These are phyloP conservation scores for Xenopus petersii DNA, from an alignment of 2,797 vertebrate genomes.

Conservation along the genomic window DNA sequence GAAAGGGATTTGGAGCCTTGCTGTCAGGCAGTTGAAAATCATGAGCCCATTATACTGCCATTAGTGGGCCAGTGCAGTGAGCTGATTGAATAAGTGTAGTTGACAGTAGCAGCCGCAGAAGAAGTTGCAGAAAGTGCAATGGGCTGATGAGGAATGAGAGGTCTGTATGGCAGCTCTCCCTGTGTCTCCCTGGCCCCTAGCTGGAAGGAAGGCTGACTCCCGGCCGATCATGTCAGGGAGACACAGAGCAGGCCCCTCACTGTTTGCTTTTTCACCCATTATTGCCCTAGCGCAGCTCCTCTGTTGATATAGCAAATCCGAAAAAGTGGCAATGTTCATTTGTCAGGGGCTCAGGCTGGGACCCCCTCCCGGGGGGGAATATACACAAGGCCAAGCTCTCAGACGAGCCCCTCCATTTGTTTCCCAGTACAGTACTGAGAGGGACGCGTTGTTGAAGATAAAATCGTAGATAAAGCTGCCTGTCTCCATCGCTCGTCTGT, in stretches of 20 bases:
- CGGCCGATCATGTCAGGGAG: slow-evolving; percentile 73
- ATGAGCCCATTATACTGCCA: too few relatives aligned
- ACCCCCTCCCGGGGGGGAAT: slow-evolving; percentile 86
- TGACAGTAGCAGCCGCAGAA: too few relatives aligned
- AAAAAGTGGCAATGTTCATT: slow-evolving; percentile 91
- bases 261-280: slow-evolving; percentile 97
- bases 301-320: slow-evolving; percentile 87
- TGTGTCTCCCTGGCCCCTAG: slow-evolving; percentile 1
- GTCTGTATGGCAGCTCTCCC: neutral
- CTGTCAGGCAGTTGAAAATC: too few relatives aligned
- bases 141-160: too few relatives aligned
- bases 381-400: slow-evolving; percentile 83
- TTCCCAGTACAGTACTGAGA: slow-evolving; percentile 82
- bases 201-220: slow-evolving; percentile 44
- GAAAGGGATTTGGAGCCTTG: too few relatives aligned
- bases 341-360: slow-evolving; percentile 80
- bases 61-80: too few relatives aligned
- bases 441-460: slow-evolving; percentile 86
- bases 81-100: too few relatives aligned
- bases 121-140: too few relatives aligned
- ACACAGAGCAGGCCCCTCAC: slow-evolving; percentile 75
- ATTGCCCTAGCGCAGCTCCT: slow-evolving; percentile 78
- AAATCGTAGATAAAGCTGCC: slow-evolving; percentile 94
- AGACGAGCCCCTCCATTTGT: slow-evolving; percentile 90
- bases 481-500: slow-evolving; percentile 90